A percentile compares a stretch with the other conserved stretches of the same genome.
These are phyloP conservation scores for Ostrea denselamellosa DNA, from an alignment of 1,140 invertebrate genomes.

Conservation along the genomic window DNA sequence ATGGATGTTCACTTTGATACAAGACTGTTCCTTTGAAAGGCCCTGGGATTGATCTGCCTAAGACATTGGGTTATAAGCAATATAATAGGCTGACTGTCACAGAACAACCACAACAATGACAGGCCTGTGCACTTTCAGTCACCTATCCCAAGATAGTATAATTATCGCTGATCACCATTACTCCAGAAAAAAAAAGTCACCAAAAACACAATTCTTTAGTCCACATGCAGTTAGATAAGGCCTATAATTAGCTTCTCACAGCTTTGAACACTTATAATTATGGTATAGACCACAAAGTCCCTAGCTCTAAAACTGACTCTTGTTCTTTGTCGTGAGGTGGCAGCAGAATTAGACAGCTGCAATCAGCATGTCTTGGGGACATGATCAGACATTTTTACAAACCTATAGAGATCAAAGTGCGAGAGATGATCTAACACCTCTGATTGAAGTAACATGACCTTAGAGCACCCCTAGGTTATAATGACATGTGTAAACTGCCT, in stretches of 20 bases:
- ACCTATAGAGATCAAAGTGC: slow-evolving; percentile 20
- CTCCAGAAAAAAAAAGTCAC: not conserved
- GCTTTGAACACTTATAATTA: not conserved
- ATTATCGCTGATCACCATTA: slow-evolving; percentile 1
- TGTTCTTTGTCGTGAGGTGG: not conserved
- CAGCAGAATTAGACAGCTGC: not conserved
- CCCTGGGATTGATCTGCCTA: not conserved
- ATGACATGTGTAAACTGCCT: slow-evolving; percentile 3
- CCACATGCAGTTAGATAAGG: not conserved
- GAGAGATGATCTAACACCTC: not conserved
- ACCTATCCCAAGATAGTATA: slow-evolving; percentile 16
- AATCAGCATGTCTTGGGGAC: slow-evolving; percentile 18
- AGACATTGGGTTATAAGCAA: not conserved
- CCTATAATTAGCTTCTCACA: not conserved
- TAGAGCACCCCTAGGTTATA: not conserved
- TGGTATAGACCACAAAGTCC: not conserved
- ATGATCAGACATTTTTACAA: slow-evolving; percentile 7
- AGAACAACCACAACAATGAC: not conserved
- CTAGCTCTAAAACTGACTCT: not conserved
- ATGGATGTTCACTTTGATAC: not conserved
- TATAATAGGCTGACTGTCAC: not conserved
- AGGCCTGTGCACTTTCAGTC: slow-evolving; percentile 2
- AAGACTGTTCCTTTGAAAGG: not conserved
- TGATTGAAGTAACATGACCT: slow-evolving; percentile 21
- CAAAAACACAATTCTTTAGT: not conserved